Conservation (phyloP, 2,797 vertebrate genomes). For the Menidia menidia region DNA sequence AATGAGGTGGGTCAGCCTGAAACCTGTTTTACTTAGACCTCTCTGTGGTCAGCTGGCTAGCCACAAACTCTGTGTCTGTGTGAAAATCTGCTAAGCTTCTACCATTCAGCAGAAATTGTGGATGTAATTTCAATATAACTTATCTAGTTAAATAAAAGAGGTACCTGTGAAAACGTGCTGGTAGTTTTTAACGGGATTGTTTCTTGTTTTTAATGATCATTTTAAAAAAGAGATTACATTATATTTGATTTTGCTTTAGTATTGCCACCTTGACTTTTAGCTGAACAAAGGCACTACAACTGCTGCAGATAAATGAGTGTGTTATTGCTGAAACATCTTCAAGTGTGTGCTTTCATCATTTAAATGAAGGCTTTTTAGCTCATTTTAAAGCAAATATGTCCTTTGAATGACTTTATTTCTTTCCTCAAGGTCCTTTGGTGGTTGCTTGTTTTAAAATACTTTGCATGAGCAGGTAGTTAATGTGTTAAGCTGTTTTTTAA, state of each 20-base stretch:
- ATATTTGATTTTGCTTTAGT: background rate
- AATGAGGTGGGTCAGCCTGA: too few relatives aligned
- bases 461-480: background rate
- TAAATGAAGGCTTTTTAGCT: background rate
- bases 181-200: background rate
- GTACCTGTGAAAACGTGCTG: background rate
- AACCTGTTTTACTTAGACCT: too few relatives aligned
- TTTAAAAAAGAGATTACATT: background rate
- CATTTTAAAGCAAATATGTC: background rate
- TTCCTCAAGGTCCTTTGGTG: background rate
- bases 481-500: too few relatives aligned
- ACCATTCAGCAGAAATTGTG: too few relatives aligned
- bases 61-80: too few relatives aligned
- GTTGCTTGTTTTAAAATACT: background rate
- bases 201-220: background rate
- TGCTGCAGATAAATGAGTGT: slow-evolving; percentile 8
- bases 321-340: slow-evolving; percentile 28
- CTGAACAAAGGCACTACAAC: background rate
- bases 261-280: background rate
- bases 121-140: background rate
- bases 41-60: too few relatives aligned
- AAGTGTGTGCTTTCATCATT: background rate
- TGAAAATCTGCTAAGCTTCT: too few relatives aligned
- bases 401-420: background rate
- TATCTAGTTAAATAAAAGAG: background rate